These are phyloP conservation scores for Scaptomyza montana DNA, from an alignment of 1,140 invertebrate species.

Conservation along the genomic window DNA sequence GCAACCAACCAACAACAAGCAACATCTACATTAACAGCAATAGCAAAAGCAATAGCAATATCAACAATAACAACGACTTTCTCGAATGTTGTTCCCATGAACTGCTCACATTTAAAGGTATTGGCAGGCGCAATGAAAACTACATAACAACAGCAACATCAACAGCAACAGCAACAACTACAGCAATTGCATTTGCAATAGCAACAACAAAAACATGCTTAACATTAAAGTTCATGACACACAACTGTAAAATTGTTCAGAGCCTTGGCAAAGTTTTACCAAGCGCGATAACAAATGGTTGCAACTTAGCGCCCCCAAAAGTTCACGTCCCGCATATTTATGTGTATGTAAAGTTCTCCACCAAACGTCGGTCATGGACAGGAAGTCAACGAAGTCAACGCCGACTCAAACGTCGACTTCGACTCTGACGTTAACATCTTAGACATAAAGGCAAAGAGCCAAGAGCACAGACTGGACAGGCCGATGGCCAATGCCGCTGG, in stretches of 20 bases:
- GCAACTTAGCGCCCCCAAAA: conserved; percentile 78
- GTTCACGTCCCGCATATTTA: conserved; percentile 65
- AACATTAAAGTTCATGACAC: conserved; percentile 81
- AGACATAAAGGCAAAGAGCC: conserved; percentile 57
- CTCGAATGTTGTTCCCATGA: conserved; percentile 72
- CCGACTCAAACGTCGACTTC: neutral
- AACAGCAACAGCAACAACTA: conserved; percentile 1
- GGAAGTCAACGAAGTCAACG: conserved; percentile 56
- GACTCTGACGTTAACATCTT: conserved; percentile 23
- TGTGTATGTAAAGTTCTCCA: conserved; percentile 69
- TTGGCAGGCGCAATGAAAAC: conserved; percentile 57
- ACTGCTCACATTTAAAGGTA: conserved; percentile 79
- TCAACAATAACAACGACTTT: conserved; percentile 60
- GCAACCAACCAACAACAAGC: conserved; percentile 26
- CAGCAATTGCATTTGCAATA: conserved; percentile 31
- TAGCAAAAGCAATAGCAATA: conserved; percentile 16
- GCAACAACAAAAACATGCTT: conserved; percentile 63
- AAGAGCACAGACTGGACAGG: conserved; percentile 52
- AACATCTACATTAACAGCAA: conserved; percentile 28
- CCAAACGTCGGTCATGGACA: conserved; percentile 53
- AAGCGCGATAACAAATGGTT: conserved; percentile 74
- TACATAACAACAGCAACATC: conserved; percentile 39
- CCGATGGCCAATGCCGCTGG: conserved; percentile 74
- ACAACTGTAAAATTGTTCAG: conserved; percentile 80
- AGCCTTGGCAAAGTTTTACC: conserved; percentile 67